Conservation (phyloP, 2,888 invertebrate genomes). For the Pseudolycoriella hygida region DNA sequence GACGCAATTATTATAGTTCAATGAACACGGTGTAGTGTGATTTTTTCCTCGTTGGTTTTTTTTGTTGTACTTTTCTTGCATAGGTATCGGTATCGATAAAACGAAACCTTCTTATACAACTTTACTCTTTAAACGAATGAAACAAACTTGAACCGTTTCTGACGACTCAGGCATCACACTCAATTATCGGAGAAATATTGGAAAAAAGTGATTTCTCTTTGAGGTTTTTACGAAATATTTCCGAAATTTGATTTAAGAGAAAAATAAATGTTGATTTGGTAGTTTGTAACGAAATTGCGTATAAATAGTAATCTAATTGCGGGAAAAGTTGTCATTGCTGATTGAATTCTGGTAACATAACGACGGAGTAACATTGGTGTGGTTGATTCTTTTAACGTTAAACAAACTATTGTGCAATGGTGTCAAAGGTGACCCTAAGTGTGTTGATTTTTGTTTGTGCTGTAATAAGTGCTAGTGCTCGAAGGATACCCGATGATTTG, state of each 20-base stretch:
- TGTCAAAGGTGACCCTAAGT: conserved; percentile 11
- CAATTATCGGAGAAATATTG: background rate
- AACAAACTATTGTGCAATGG: conserved; percentile 5
- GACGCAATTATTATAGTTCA: too few species aligned
- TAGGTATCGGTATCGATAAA: too few species aligned
- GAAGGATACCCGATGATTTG: conserved; percentile 17
- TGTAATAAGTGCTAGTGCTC: conserved; percentile 7
- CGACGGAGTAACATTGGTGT: background rate
- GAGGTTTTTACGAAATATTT: background rate
- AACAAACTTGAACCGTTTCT: too few species aligned
- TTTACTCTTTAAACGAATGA: too few species aligned
- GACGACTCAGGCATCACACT: too few species aligned
- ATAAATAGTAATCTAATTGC: background rate
- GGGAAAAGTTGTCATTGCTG: background rate
- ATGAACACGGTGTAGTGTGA: too few species aligned
- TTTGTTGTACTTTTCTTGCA: too few species aligned
- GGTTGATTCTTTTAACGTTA: too few species aligned
- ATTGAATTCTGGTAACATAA: background rate
- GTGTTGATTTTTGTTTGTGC: conserved; percentile 10
- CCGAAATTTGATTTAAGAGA: background rate
- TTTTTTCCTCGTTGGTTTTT: too few species aligned
- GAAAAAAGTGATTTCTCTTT: background rate
- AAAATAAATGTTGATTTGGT: background rate
- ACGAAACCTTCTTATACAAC: too few species aligned
- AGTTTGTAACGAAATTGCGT: background rate